Evolutionary conservation across 2,888 invertebrate species (phyloP), one percentile per base, ranked within the genome.

Genomic region (Yponomeuta sedellus): DNA sequence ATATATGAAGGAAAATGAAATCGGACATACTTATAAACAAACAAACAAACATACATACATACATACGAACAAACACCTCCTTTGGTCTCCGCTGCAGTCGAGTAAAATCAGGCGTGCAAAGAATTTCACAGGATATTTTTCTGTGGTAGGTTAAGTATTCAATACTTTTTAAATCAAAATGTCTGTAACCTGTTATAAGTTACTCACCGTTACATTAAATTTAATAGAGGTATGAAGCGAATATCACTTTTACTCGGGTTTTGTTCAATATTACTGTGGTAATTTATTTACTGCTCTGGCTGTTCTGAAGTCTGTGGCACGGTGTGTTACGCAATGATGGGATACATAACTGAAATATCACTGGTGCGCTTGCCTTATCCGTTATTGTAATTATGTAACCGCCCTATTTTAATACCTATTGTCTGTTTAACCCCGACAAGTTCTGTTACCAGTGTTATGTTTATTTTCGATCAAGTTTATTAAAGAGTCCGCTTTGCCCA

Each of bases 351-450:
- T 34, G n/a, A 25, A 40, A 63, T 63, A 63, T 63, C 61, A 61
- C 25, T 28, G 34, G 61, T 61, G 34, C n/a, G 2, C n/a, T 20
- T 34, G 20, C 44, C 40, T 63, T 19, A 76, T 77, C 79, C 79
- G 74, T 77, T 83, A 82, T 85, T 82, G 77, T 80, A 82, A 83
- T 83, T 77, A 79, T 71, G 76, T 80, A 74, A 83, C 84, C 44
- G 86, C 85, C 85, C 74, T 78, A 77, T 85, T 82, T 83, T 84
- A 78, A 81, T 82, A 83, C 81, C 79, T 80, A 80, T 82, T 82
- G 78, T 80, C 78, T 78, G 80, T 81, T 80, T 78, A n/a, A 78
- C 77, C 77, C 71, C 73, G 69, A 72, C 77, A 70, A 69, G 75
- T 74, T 73, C 73, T 73, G 77, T 80, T 78, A 74, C 77, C 73